These are phyloP conservation scores for Heliocidaris tuberculata DNA, from an alignment of 35 echinoderm and acorn worm genomes.

Conservation along the genomic window DNA sequence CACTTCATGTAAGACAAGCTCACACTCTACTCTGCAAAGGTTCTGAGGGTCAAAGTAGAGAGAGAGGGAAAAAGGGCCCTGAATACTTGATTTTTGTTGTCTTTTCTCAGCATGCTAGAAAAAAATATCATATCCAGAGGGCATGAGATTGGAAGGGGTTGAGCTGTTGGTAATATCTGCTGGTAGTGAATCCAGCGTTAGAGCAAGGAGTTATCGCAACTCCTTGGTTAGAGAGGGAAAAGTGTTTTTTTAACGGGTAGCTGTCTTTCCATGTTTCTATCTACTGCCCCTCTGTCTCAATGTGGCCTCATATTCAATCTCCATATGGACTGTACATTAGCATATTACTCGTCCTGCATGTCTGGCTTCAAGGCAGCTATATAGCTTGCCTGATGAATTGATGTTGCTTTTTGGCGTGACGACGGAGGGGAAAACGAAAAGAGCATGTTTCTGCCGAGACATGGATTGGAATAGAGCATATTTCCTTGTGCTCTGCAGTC, in stretches of 20 bases:
- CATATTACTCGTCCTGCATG: neutral
- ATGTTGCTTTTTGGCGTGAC: neutral
- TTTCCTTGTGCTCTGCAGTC: neutral
- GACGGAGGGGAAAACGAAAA: neutral
- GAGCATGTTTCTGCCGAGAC: neutral
- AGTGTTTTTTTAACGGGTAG: neutral
- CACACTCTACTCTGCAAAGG: neutral
- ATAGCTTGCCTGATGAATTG: neutral
- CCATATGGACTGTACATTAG: slow-evolving; percentile 7
- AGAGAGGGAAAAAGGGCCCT: neutral
- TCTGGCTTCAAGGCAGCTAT: neutral
- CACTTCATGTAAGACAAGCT: too few relatives aligned
- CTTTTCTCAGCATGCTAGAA: neutral
- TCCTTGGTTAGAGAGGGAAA: neutral
- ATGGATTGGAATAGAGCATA: neutral
- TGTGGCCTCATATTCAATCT: neutral
- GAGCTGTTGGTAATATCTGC: neutral
- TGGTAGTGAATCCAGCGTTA: neutral
- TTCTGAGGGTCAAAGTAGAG: neutral
- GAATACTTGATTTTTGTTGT: neutral
- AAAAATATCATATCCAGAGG: neutral
- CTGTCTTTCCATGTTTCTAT: neutral
- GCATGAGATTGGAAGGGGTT: neutral
- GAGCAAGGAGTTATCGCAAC: too few relatives aligned
- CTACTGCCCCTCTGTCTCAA: neutral